These are phyloP conservation scores for Tenthredo scrophulariae DNA, from an alignment of 2,888 invertebrate genomes.

Conservation along the genomic window DNA sequence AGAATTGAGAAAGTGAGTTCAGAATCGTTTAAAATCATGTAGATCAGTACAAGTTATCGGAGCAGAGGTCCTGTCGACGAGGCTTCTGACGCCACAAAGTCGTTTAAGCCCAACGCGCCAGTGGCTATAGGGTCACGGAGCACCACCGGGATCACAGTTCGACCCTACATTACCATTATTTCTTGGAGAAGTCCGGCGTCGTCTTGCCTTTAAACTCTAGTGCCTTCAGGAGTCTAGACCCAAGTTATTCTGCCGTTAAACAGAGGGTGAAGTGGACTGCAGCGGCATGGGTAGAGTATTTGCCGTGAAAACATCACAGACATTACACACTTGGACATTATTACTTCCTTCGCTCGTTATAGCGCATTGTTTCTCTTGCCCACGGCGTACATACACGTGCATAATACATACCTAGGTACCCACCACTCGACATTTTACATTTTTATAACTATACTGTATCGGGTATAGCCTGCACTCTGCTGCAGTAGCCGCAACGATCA, in stretches of 20 bases:
- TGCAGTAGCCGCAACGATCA: conserved; percentile 27
- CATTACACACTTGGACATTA: conserved; percentile 61
- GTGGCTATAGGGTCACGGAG: conserved; percentile 34
- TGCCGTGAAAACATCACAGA: conserved; percentile 53
- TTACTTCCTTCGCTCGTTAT: conserved; percentile 61
- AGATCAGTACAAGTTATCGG: conserved; percentile 7
- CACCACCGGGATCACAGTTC: conserved; percentile 37
- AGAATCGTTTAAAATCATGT: neutral
- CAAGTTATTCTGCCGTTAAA: conserved; percentile 39
- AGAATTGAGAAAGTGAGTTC: neutral
- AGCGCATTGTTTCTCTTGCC: conserved; percentile 45
- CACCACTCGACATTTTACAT: conserved; percentile 5
- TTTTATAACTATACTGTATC: conserved; percentile 36
- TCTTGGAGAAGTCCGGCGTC: conserved; percentile 22
- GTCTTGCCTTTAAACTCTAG: conserved; percentile 10
- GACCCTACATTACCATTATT: conserved; percentile 42
- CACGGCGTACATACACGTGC: conserved; percentile 5
- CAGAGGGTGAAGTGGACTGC: conserved; percentile 32
- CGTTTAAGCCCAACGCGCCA: neutral
- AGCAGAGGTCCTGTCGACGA: conserved; percentile 32
- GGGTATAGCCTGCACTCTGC: neutral
- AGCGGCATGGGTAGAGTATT: neutral
- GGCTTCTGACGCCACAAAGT: conserved; percentile 30
- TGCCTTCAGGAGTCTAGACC: conserved; percentile 27
- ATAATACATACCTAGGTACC: conserved; percentile 24